Evolutionary conservation across 37 sponge, comb jelly and placozoan genomes (phyloP), one percentile per base, ranked within the genome.

Genomic region (Bolinopsis microptera): DNA sequence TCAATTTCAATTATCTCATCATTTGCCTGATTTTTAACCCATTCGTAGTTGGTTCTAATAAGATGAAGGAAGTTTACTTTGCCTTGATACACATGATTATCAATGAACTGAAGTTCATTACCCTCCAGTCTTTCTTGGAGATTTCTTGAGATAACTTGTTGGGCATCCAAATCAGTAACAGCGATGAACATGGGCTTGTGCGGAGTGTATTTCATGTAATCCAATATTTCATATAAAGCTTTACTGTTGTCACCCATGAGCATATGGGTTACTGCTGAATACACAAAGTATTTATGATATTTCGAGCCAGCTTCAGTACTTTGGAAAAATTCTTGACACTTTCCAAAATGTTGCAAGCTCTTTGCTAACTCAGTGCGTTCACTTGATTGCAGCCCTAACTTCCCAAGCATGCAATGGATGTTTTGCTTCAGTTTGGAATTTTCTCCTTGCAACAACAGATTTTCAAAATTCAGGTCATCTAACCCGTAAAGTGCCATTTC

Each of bases 21-120:
- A 39, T 39, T 86, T 0, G 61, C 61, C 39, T 86, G 90, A 22
- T 26, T 41, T 27, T 39, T 86, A 5, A 86, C 90, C 90, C 90
- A 86, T 35, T 86, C 30, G 26, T 86, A 86, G 30, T 86, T 86
- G 9, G 61, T 34, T 30, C 61, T 86, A n/a, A n/a, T 86, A 0
- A 86, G 61, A 40, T 86, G 61, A 35, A 86, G 36, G 24, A 86
- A 86, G 28, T 86, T 86, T 5, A 86, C 90, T 40, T 86, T 86
- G 1, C 90, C 90, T 40, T 86, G 61, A 27, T 86, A 86, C 32
- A 86, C 61, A 41, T 86, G 61, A 27, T 86, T 86, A 27, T 86
- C 90, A 39, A 86, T 39, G 26, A 41, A 41, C 61, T 86, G 41
- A n/a, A 86, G 41, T 27, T 86, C 90, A 41, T 39, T 39, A 8